Conservation (phyloP, 1,140 invertebrate species). For the Liolophura sinensis region DNA sequence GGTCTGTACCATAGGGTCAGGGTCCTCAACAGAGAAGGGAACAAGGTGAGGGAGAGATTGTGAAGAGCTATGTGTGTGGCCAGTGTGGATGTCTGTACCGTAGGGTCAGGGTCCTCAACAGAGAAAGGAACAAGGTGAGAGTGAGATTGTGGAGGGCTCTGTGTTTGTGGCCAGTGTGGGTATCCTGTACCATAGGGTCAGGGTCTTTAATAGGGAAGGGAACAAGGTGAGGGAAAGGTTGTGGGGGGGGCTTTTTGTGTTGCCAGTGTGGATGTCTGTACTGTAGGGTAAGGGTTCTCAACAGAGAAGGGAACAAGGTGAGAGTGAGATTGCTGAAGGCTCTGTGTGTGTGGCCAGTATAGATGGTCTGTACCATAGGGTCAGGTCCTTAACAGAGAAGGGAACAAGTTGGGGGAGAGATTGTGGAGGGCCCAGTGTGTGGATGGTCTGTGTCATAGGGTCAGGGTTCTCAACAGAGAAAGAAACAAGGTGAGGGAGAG, state of each 20-base stretch:
- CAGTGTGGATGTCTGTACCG: too few relatives aligned
- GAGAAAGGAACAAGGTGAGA: too few relatives aligned
- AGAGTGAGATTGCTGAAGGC: conserved; percentile 11
- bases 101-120: too few relatives aligned
- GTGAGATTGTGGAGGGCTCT: conserved; percentile 10
- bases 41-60: conserved; percentile 11
- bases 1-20: conserved; percentile 27
- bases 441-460: conserved; percentile 26
- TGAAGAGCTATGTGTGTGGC: too few relatives aligned
- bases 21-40: conserved; percentile 12
- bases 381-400: conserved; percentile 17
- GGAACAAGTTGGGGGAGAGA: conserved; percentile 11
- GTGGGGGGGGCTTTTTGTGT: conserved; percentile 20
- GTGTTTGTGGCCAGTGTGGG: conserved; percentile 24
- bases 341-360: conserved; percentile 21
- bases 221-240: conserved; percentile 16
- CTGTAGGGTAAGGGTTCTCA: conserved; percentile 23
- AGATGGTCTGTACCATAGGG: conserved; percentile 27
- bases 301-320: conserved; percentile 16
- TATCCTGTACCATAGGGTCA: conserved; percentile 26
- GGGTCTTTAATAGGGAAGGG: conserved; percentile 12
- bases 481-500: conserved; percentile 12
- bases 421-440: conserved; percentile 19
- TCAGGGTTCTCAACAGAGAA: conserved; percentile 16
- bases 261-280: conserved; percentile 23